Evolutionary conservation across 2,888 invertebrate species (phyloP), one percentile per base, ranked within the genome.

Genomic region (Acanthosepion lycidas): DNA sequence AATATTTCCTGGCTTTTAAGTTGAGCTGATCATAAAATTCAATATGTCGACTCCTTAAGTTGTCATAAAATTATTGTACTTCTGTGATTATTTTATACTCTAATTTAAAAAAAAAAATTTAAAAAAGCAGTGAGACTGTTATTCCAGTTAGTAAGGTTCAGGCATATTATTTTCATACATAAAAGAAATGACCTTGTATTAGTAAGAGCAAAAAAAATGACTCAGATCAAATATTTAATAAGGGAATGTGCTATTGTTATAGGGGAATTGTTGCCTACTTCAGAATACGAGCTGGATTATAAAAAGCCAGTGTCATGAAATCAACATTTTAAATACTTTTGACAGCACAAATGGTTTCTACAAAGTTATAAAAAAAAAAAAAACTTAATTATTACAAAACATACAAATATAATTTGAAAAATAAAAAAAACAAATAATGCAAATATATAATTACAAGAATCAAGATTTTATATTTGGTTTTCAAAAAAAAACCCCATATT

Each of bases 401-500:
- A 64, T 3, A 64, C 64, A 23, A 64, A 64, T 23, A 64, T 51
- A 15, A 51, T 51, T 51, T 64, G 64, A 5, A 26, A 64, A 64
- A 64, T 26, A 64, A 26, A 23, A 26, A 23, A 42, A 5, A 64
- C 26, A 26, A 64, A 64, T 64, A 28, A 59, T 5, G 20, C 23
- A 23, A 59, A 23, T 23, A 59, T 18, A 55, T 55, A 4, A 55
- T 20, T 55, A 55, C 55, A 55, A 23, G 4, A 5, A 23, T 59
- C 20, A 23, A 59, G 23, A 59, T 59, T 59, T 59, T 6, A 59
- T 59, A 59, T 20, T 55, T 59, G 1, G 23, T 6, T 59, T 23
- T 0, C 15, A 18, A 4, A 0, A 15, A 18, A n/a, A 28, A 0
- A 2, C 8, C 2, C 4, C 0, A 64, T 26, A 15, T 9, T 15